Evolutionary conservation across 2,113 vertebrate genomes (phyloP), one percentile per base, ranked within the genome.

Genomic region (Odocoileus hemionus): DNA sequence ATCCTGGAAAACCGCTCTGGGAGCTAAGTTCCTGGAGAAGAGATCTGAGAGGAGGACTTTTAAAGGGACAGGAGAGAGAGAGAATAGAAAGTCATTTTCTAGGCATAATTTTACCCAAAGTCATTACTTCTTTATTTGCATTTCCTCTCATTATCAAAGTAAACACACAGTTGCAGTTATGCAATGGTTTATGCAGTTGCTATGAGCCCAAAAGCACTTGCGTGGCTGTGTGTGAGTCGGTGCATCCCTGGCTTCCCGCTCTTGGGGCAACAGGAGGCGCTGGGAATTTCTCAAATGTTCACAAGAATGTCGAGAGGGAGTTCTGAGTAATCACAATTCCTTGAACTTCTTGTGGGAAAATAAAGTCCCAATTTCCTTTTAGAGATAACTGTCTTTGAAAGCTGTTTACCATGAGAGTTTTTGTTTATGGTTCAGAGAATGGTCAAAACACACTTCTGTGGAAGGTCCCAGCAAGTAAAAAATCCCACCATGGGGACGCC

Each of bases 261-360:
- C 87, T 7, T 10, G 82, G 58, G 86, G 70, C 58, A 26, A 3
- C 4, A 2, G 91, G 86, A 97, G 80, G 61, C 61, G 36, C 83
- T 78, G 97, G 97, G 98, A 98, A 97, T 98, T 98, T 97, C 95
- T 98, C 93, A 95, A 45, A 97, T 19, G 50, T 74, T 93, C 95
- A 79, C 88, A 96, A 91, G 95, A 93, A 95, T 94, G 91, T 64
- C 0, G 14, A 94, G 74, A 92, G 95, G 88, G 93, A 54, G 67
- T 43, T 97, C 97, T 98, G 98, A 97, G 95, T 97, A 98, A 98
- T 98, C 96, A 58, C 33, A 67, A 94, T 93, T 97, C 64, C 96
- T 98, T 97, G 85, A 96, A 92, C 55, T 86, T 96, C 95, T 95
- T 94, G 86, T 97, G 97, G 97, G 97, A 97, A 98, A 98, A 97